Evolutionary conservation across 1,140 invertebrate genomes (phyloP), one percentile per base, ranked within the genome.

Genomic region (Drosophila teissieri): DNA sequence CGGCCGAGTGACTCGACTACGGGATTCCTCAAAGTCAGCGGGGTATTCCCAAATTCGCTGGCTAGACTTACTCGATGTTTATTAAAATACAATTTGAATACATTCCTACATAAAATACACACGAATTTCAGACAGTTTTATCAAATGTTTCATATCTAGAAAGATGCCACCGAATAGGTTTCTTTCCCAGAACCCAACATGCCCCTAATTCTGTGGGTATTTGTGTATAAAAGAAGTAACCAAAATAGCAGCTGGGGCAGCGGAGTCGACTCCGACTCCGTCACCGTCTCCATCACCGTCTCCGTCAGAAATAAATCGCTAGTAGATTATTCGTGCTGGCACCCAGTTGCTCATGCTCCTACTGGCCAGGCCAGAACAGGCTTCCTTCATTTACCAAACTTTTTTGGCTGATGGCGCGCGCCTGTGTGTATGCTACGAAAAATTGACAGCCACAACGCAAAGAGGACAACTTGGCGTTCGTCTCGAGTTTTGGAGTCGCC

Each of bases 251-350:
- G 72, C 57, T 64, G 44, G 48, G 55, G 52, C 77, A 56, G 54
- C 49, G 36, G 48, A 54, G 46, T 10, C 45, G 51, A 48, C 69
- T 46, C 14, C 61, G 42, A 42, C 62, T 22, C 40, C 46, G 64
- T 31, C 78, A 24, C 60, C 37, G 37, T 39, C 34, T 36, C 8
- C 37, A 12, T 39, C 34, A 11, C 8, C 73, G 75, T 67, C 74
- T 52, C 19, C 19, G 19, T 19, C 75, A 7, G 27, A 80, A 88
- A 88, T 89, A 88, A 88, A 88, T 88, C 83, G 83, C 83, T 83
- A 83, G 83, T 83, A 88, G 83, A 88, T 84, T 89, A 84, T 88
- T 89, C 84, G 84, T 88, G 76, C 84, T 83, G 79, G 75, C 79
- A 83, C 72, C 75, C 84, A 79, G 45, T 67, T 55, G 54, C 54